Evolutionary conservation across 2,797 vertebrate genomes (phyloP).

Genomic region (Apogon hyalosoma): DNA sequence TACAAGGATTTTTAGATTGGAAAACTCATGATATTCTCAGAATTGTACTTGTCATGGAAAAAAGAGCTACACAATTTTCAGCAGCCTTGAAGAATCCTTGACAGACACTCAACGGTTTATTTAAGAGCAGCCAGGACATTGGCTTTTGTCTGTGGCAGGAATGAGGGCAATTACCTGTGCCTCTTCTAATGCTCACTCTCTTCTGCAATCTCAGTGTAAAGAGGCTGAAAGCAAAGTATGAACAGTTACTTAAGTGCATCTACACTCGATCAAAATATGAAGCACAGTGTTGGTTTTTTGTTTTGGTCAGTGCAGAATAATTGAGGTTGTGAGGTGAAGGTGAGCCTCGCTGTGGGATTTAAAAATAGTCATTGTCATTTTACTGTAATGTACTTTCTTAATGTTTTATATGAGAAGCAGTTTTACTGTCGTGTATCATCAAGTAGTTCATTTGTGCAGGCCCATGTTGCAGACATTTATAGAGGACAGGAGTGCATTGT

Average conservation of each 20-base stretch:
- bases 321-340: constrained; percentile 26
- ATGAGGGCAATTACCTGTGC: constrained; percentile 70
- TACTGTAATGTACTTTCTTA: not conserved
- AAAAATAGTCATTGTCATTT: not conserved
- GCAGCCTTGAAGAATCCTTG: constrained; percentile 73
- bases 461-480: not conserved
- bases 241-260: constrained; percentile 56
- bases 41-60: constrained; percentile 58
- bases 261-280: constrained; percentile 47
- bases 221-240: constrained; percentile 59
- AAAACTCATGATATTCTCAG: constrained; percentile 54
- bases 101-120: constrained; percentile 68
- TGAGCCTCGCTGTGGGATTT: constrained; percentile 26
- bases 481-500: not conserved
- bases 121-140: constrained; percentile 76
- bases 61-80: constrained; percentile 66
- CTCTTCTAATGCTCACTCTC: constrained; percentile 50
- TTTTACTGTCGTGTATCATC: not conserved
- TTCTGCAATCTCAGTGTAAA: constrained; percentile 47
- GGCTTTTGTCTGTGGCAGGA: constrained; percentile 75
- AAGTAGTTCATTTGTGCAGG: not conserved
- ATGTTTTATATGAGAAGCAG: not conserved
- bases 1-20: constrained; percentile 7
- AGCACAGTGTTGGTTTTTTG: constrained; percentile 3
- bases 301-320: constrained; percentile 13